These are phyloP conservation scores for Sarcophaga variegata DNA, from an alignment of 2,888 invertebrate genomes.

Conservation along the genomic window DNA sequence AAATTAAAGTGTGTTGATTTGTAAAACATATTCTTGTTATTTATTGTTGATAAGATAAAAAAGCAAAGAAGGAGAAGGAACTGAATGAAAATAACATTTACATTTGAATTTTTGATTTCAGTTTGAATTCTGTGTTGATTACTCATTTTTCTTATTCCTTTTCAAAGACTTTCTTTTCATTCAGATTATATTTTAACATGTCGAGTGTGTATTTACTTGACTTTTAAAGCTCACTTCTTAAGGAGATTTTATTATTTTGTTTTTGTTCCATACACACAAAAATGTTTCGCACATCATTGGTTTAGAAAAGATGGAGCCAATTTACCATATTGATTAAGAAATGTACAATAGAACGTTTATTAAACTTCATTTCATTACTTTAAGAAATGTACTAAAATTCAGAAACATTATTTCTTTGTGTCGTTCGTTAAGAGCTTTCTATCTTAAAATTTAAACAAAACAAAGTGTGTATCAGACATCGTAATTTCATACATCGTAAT, in stretches of 20 bases:
- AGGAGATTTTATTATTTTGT: neutral
- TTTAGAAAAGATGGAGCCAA: too few species aligned
- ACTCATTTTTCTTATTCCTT: neutral
- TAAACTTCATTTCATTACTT: too few species aligned
- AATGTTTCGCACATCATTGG: neutral
- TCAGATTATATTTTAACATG: slow-evolving; percentile 10
- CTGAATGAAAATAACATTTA: neutral
- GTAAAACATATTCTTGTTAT: neutral
- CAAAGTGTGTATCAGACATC: too few species aligned
- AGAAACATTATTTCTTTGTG: too few species aligned
- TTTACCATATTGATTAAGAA: too few species aligned
- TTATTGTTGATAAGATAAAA: neutral
- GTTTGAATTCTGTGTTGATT: neutral
- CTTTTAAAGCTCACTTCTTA: slow-evolving; percentile 15
- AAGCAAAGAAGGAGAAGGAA: neutral
- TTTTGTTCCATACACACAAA: slow-evolving; percentile 1
- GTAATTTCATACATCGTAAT: too few species aligned
- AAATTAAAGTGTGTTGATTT: neutral
- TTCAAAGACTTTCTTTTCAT: neutral
- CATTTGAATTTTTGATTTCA: slow-evolving; percentile 17
- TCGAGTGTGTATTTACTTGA: slow-evolving; percentile 23
- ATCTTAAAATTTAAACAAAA: too few species aligned
- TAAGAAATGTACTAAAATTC: too few species aligned
- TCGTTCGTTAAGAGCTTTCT: too few species aligned
- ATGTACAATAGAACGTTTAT: too few species aligned